A percentile compares a stretch with the other conserved stretches of the same genome.
Evolutionary conservation across 2,797 vertebrate genomes (phyloP).

Genomic region (Acanthurus lineatus): DNA sequence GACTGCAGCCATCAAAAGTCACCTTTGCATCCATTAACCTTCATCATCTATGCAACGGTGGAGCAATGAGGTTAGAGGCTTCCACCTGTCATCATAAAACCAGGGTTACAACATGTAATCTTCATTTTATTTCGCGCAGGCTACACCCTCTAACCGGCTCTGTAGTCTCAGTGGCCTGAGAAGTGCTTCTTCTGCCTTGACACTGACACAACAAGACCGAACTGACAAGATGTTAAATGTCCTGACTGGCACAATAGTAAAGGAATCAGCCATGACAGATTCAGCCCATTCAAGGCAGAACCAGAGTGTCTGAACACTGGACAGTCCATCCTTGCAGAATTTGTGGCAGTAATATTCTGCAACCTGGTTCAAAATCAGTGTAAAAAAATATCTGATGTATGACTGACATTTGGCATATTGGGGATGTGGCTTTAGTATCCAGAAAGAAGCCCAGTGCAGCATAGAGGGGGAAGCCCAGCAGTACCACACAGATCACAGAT

Average conservation of each 20-base stretch:
- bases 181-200: constrained; percentile 34
- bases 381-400: no score
- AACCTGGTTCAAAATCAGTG: no score
- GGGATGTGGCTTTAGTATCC: not conserved
- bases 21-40: constrained; percentile 66
- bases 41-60: constrained; percentile 43
- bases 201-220: constrained; percentile 32
- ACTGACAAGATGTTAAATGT: constrained; percentile 4
- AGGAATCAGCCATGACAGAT: constrained; percentile 15
- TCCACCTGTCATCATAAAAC: constrained; percentile 61
- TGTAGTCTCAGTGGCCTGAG: constrained; percentile 23
- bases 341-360: no score
- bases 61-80: constrained; percentile 43
- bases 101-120: constrained; percentile 62
- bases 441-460: not conserved
- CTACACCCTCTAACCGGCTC: constrained; percentile 35
- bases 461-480: constrained; percentile 6
- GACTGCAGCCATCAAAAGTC: constrained; percentile 44
- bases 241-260: constrained; percentile 4
- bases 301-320: not conserved
- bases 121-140: constrained; percentile 57
- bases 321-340: no score
- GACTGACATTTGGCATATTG: no score
- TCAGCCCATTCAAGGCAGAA: constrained; percentile 7
- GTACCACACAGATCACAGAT: not conserved